Evolutionary conservation across 1,140 invertebrate species (phyloP), one percentile per base, ranked within the genome.

Genomic region (Tetramorium parvispinum): DNA sequence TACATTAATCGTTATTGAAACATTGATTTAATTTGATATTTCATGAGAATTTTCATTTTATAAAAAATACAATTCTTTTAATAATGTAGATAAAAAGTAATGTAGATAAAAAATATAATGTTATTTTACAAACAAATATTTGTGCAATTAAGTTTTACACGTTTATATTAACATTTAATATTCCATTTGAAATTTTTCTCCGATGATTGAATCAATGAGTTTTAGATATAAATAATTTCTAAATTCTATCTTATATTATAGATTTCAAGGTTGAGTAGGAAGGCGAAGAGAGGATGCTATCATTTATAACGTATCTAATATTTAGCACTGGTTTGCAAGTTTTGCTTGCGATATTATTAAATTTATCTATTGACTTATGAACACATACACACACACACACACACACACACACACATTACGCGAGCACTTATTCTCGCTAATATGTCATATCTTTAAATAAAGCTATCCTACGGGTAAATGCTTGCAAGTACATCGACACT

Each of bases 381-480:
- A n/a, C 51, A 21, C 11, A 37, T n/a, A 59, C n/a, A 32, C 27
- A n/a, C 32, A 21, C 10, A 37, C 1, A 73, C n/a, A n/a, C 51
- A 21, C 10, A 21, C 27, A 73, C 13, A n/a, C 51, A 21, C 6
- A 32, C 3, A 73, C n/a, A 18, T 82, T 37, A 49, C 37, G 40
- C 11, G 21, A 21, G 10, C 37, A 40, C 51, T 59, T 18, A 32
- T 71, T 3, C 37, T 16, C 40, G 3, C 32, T 32, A 32, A 32
- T 32, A 3, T 32, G 66, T 73, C 78, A 21, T 10, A 13, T 82
- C 68, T 46, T 75, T 83, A 83, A 83, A 83, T 83, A 59, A 83
- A 83, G 27, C 40, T 46, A 57, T 24, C 24, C 24, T 46, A 27
- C 40, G 27, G 49, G 24, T 18, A 37, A 82, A 71, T 55, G 24